These are phyloP conservation scores for Mythimna vitellina DNA, from an alignment of 2,888 invertebrate genomes.

Conservation along the genomic window DNA sequence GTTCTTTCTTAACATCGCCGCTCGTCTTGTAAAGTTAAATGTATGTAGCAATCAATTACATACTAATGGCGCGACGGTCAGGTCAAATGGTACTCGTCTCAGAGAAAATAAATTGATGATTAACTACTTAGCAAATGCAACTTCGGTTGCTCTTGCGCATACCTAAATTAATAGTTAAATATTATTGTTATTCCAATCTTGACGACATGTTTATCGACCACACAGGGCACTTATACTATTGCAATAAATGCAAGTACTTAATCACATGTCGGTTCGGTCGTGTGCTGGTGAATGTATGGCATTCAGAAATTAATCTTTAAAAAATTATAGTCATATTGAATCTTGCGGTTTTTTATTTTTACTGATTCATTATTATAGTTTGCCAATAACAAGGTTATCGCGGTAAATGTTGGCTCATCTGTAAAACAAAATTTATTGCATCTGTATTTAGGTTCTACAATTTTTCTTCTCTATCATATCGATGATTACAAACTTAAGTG, in stretches of 20 bases:
- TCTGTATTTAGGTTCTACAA: not conserved
- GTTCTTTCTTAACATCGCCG: not conserved
- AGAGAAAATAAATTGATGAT: slow-evolving; percentile 21
- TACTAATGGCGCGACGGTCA: not conserved
- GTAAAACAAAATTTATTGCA: not conserved
- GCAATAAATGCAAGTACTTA: not conserved
- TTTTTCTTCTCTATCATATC: too few relatives aligned
- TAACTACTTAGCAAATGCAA: too few relatives aligned
- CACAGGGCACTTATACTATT: not conserved
- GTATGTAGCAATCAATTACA: slow-evolving; percentile 14
- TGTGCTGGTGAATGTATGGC: slow-evolving; percentile 8
- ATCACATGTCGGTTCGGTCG: slow-evolving; percentile 19
- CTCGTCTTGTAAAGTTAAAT: slow-evolving; percentile 7
- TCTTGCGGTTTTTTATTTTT: slow-evolving; percentile 2
- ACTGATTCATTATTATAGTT: slow-evolving; percentile 9
- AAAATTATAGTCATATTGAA: slow-evolving; percentile 2
- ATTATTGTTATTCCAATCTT: not conserved
- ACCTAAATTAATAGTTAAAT: slow-evolving; percentile 6
- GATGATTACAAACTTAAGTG: too few relatives aligned
- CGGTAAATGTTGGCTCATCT: not conserved
- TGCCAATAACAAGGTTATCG: slow-evolving; percentile 8
- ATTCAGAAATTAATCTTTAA: slow-evolving; percentile 2
- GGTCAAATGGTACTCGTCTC: not conserved
- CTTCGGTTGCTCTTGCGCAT: slow-evolving; percentile 7
- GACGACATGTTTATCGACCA: not conserved